Conservation (phyloP, 2,888 invertebrate genomes). For the Drosophila mercatorum region DNA sequence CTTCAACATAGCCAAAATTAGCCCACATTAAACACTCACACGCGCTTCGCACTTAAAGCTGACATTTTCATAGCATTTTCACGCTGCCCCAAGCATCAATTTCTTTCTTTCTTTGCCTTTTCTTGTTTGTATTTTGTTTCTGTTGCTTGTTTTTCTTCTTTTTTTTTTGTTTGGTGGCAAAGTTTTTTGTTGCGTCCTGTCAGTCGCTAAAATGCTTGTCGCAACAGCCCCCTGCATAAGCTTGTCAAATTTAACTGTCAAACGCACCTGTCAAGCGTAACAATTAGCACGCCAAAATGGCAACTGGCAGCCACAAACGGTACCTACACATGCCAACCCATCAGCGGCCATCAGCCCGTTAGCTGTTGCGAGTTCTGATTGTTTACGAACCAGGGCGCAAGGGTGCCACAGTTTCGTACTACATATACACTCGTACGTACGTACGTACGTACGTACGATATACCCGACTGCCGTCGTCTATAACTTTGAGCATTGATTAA, state of each 20-base stretch:
- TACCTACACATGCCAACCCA: constrained; percentile 20
- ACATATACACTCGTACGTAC: background rate
- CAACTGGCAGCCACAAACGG: constrained; percentile 57
- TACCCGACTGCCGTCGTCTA: constrained; percentile 14
- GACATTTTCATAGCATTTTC: constrained; percentile 10
- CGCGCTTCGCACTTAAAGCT: constrained; percentile 7
- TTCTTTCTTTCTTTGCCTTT: constrained; percentile 2
- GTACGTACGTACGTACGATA: constrained; percentile 2
- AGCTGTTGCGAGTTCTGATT: constrained; percentile 8
- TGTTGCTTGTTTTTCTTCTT: constrained; percentile 1
- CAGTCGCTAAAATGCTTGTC: constrained; percentile 13
- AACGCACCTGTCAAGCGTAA: constrained; percentile 77
- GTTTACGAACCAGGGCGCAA: background rate
- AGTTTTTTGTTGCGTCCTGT: constrained; percentile 10
- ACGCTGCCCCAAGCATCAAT: constrained; percentile 11
- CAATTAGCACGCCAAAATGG: constrained; percentile 71
- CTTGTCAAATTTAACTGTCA: constrained; percentile 79
- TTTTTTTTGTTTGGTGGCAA: constrained; percentile 13
- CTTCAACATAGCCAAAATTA: background rate
- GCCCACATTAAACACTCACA: background rate
- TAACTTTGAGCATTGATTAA: constrained; percentile 64
- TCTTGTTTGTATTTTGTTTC: background rate
- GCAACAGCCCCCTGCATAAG: constrained; percentile 49
- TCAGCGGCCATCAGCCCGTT: constrained; percentile 4
- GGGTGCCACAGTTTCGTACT: constrained; percentile 6